A percentile compares a stretch with the other conserved stretches of the same genome.
These are phyloP conservation scores for Maniola hyperantus DNA, from an alignment of 2,888 invertebrate species.

Conservation along the genomic window DNA sequence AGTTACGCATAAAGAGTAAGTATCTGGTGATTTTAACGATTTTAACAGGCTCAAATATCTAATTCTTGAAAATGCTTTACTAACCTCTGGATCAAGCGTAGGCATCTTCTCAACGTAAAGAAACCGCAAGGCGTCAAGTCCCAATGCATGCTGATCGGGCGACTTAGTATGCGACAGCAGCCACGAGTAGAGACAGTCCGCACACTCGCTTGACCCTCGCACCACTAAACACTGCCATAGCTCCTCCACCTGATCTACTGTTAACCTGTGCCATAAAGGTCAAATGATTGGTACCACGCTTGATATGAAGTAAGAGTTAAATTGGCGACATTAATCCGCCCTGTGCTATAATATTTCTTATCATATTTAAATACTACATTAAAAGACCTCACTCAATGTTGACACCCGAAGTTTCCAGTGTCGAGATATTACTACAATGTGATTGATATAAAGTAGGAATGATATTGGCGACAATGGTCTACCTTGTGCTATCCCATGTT, in stretches of 20 bases:
- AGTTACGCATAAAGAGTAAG: too few species aligned
- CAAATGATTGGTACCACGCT: background rate
- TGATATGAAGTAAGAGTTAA: background rate
- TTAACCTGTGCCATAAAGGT: conserved; percentile 76
- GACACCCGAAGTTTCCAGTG: background rate
- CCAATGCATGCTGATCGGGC: conserved; percentile 95
- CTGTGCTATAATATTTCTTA: too few species aligned
- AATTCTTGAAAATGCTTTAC: background rate
- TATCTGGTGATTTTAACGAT: too few species aligned
- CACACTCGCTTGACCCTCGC: conserved; percentile 88
- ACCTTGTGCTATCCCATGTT: background rate
- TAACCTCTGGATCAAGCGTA: conserved; percentile 90
- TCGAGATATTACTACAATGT: background rate
- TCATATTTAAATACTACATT: too few species aligned
- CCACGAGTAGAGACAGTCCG: conserved; percentile 97
- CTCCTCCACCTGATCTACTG: conserved; percentile 94
- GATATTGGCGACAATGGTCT: background rate
- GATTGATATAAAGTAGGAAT: background rate
- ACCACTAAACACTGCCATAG: conserved; percentile 96
- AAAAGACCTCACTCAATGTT: too few species aligned
- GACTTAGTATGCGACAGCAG: conserved; percentile 95
- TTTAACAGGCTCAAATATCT: too few species aligned
- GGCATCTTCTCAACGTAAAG: conserved; percentile 95
- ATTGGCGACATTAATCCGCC: background rate
- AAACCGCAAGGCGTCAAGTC: conserved; percentile 92